Base-by-base conservation (phyloP, 2,888 invertebrate genomes). In the Steinernema scapterisci region DNA sequence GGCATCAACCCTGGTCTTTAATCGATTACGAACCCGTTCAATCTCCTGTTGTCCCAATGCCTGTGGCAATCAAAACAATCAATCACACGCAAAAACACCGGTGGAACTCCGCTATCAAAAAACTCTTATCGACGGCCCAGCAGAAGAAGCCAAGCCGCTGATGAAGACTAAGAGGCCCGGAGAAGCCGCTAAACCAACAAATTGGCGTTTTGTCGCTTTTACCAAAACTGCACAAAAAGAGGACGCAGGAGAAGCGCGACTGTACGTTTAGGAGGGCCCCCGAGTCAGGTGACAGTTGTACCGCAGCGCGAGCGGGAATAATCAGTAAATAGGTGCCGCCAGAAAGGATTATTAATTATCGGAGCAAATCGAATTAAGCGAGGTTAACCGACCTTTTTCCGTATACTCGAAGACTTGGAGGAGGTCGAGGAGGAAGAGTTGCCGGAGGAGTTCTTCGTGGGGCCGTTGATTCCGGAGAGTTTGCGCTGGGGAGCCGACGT, bases 261-360 rank as follows among this genome's bases (percentile, higher is more conserved):
- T 38, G 38, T 9, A 38, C 38, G 38, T 38, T 38, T 38, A 38
- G 38, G n/a, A 38, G 38, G 38, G 9, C 5, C 38, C 5, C 38
- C 38, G 38, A 23, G 63, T 63, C 63, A 63, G 38, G 63, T 63
- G 63, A 31, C 63, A 54, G 25, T 54, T 38, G 38, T 38, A 38
- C 38, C 38, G 38, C 9, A 38, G 38, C 38, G 38, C 54, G 54
- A 11, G 25, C 23, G 21, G 16, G 44, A 7, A 71, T 19, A 71
- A 71, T 70, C 70, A n/a, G 52, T 52, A 52, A 52, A 52, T 52
- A 52, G 52, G 63, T 45, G 71, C 71, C 9, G 38, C 27, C 13
- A 31, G n/a, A 46, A 46, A 9, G 72, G 52, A 72, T 72, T 63
- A 63, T 63, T 63, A 63, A 63, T 63, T 31, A 63, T 63, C 63